A percentile compares a stretch with the other conserved stretches of the same genome.
Conservation (phyloP, 2,797 vertebrate species). For the Anabas testudineus region DNA sequence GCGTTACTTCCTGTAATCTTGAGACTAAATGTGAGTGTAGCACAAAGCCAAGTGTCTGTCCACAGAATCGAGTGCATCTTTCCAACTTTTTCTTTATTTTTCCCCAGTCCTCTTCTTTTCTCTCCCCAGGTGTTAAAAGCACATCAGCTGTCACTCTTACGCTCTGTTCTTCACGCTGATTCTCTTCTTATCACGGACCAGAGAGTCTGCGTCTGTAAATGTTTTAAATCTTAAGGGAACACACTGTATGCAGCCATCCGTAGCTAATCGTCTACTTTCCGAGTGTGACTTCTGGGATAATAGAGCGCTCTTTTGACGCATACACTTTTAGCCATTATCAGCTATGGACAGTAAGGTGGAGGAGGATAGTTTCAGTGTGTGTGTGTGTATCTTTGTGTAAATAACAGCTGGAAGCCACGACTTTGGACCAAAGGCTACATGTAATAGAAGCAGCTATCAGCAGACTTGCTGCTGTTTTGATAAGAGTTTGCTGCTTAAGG, state of each 20-base stretch:
- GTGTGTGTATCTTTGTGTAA: conserved; percentile 46
- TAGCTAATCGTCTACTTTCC: conserved; percentile 41
- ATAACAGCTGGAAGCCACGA: conserved; percentile 53
- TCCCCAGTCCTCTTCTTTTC: not conserved
- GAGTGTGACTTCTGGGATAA: conserved; percentile 52
- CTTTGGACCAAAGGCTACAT: conserved; percentile 63
- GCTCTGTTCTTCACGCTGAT: conserved; percentile 14
- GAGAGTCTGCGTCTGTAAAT: conserved; percentile 38
- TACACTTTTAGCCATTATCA: conserved; percentile 41
- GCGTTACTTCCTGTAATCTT: conserved; percentile 1
- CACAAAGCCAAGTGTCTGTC: conserved; percentile 2
- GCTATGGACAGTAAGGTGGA: conserved; percentile 37
- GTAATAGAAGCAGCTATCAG: conserved; percentile 63
- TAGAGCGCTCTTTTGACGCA: not conserved
- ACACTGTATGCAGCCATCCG: conserved; percentile 23
- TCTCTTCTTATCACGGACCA: conserved; percentile 17
- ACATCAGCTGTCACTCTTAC: conserved; percentile 11
- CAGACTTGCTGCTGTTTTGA: conserved; percentile 41
- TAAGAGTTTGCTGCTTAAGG: conserved; percentile 51
- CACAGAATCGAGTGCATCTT: not conserved
- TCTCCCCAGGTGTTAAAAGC: conserved; percentile 38
- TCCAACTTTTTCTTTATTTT: not conserved
- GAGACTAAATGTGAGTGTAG: not conserved
- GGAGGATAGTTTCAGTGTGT: conserved; percentile 9
- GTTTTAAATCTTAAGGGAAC: conserved; percentile 53